Conservation (phyloP, 1,140 invertebrate genomes). For the Hormaphis cornu region DNA sequence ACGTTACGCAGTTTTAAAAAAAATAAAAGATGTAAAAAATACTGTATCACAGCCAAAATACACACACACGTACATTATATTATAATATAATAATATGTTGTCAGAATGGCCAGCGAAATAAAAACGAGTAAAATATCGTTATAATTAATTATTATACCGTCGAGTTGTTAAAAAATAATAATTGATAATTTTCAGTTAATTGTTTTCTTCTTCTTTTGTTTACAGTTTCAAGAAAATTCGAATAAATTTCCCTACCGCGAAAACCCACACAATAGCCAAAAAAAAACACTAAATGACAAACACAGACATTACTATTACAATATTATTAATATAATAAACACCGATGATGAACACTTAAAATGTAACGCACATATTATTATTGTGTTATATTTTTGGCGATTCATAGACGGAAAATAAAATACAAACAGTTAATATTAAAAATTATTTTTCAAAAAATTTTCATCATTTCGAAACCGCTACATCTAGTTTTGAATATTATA, state of each 20-base stretch:
- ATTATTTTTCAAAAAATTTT: slow-evolving; percentile 9
- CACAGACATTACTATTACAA: slow-evolving; percentile 11
- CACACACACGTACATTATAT: too few relatives aligned
- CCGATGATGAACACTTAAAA: slow-evolving; percentile 14
- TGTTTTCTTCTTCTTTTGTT: neutral
- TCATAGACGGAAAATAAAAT: neutral
- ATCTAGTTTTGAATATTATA: slow-evolving; percentile 6
- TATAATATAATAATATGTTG: too few relatives aligned
- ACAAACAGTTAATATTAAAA: too few relatives aligned
- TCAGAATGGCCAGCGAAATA: slow-evolving; percentile 29
- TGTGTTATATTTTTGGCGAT: slow-evolving; percentile 1
- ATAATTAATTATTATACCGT: slow-evolving; percentile 7
- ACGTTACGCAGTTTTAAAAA: slow-evolving; percentile 14
- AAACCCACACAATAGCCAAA: slow-evolving; percentile 31
- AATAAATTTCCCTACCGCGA: slow-evolving; percentile 22
- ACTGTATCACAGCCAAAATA: slow-evolving; percentile 30
- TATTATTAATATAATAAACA: slow-evolving; percentile 22
- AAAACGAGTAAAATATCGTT: slow-evolving; percentile 18
- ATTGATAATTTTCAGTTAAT: too few relatives aligned
- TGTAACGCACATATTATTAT: too few relatives aligned
- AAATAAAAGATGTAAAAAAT: slow-evolving; percentile 29
- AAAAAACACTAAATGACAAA: slow-evolving; percentile 30
- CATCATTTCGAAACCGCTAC: neutral
- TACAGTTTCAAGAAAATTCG: neutral
- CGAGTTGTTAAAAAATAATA: too few relatives aligned